These are phyloP conservation scores for Anguilla anguilla DNA, from an alignment of 2,797 vertebrate species.

Conservation along the genomic window DNA sequence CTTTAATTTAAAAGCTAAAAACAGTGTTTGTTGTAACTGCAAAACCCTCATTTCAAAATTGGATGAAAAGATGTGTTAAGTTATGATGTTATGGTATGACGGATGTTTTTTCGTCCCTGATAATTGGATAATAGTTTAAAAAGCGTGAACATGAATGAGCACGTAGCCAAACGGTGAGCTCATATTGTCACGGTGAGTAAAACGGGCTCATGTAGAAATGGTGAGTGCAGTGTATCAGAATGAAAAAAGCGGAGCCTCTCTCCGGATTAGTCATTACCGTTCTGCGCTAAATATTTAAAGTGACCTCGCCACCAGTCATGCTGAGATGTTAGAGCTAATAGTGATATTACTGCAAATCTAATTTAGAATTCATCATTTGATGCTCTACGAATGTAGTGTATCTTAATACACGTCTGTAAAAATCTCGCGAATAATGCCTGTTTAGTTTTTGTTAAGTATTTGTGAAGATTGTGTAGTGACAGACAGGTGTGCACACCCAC, in stretches of 20 bases:
- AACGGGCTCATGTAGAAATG: not conserved
- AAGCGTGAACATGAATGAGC: not conserved
- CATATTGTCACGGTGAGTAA: not conserved
- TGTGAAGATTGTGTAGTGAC: not conserved
- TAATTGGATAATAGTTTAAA: not conserved
- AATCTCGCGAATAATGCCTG: not conserved
- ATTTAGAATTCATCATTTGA: not conserved
- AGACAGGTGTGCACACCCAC: not conserved
- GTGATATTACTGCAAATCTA: not conserved
- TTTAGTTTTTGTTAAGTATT: too few species aligned
- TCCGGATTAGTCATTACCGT: not conserved
- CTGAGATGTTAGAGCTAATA: not conserved
- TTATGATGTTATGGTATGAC: not conserved
- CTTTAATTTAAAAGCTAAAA: not conserved
- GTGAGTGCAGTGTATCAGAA: not conserved
- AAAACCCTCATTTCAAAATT: not conserved
- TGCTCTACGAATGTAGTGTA: not conserved
- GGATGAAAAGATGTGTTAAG: not conserved
- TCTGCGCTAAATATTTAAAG: constrained; percentile 2
- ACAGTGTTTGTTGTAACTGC: not conserved
- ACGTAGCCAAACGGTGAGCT: not conserved
- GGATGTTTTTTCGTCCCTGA: not conserved
- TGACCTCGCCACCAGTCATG: not conserved
- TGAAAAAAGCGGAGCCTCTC: not conserved
- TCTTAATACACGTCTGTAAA: not conserved